Conservation (phyloP, 1,140 invertebrate species). For the Drosophila tristis region DNA sequence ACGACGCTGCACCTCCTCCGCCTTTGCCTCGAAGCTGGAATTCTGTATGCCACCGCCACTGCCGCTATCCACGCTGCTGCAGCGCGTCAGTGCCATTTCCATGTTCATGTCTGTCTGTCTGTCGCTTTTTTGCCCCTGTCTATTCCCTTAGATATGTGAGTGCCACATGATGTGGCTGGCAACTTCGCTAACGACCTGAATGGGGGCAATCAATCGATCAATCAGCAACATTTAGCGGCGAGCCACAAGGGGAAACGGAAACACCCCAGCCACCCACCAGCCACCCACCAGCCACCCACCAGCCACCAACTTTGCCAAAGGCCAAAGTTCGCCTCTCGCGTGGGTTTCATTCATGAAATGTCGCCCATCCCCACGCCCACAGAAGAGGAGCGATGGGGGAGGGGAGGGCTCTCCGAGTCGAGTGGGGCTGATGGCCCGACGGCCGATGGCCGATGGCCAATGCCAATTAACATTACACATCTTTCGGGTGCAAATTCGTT, state of each 20-base stretch:
- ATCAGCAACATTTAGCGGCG: conserved; percentile 12
- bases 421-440: conserved; percentile 28
- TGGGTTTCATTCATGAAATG: conserved; percentile 59
- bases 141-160: background rate
- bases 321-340: conserved; percentile 34
- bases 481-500: conserved; percentile 37
- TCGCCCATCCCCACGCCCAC: conserved; percentile 13
- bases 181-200: conserved; percentile 11
- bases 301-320: conserved; percentile 2
- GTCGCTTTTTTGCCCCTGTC: background rate
- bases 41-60: conserved; percentile 49
- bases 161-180: conserved; percentile 16
- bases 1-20: conserved; percentile 18
- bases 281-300: too few species aligned
- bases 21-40: conserved; percentile 36
- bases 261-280: background rate
- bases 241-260: background rate
- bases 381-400: too few species aligned
- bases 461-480: conserved; percentile 50
- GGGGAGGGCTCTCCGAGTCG: background rate
- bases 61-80: conserved; percentile 40
- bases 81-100: conserved; percentile 50
- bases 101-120: conserved; percentile 5
- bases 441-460: conserved; percentile 11
- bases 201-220: conserved; percentile 37